Conservation (phyloP, 2,113 vertebrate genomes). For the Crotalus tigris region DNA sequence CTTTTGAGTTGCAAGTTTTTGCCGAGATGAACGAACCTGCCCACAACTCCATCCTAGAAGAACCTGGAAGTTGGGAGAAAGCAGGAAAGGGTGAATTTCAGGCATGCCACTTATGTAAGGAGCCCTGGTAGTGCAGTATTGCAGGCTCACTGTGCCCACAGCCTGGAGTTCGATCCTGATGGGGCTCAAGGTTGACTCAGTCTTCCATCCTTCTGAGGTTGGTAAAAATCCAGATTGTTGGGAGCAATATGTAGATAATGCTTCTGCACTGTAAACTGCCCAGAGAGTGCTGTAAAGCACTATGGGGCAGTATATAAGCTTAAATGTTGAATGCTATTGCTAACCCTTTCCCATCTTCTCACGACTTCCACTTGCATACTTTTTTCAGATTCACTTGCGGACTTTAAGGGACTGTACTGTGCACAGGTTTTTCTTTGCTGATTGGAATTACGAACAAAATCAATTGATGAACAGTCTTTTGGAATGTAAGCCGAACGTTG, state of each 20-base stretch:
- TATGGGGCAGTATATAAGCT: not conserved
- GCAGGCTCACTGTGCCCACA: not conserved
- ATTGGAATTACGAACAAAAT: not conserved
- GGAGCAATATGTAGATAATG: not conserved
- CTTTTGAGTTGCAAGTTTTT: not conserved
- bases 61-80: not conserved
- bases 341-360: not conserved
- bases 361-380: not conserved
- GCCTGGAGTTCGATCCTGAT: not conserved
- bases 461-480: not conserved
- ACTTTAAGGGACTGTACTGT: not conserved
- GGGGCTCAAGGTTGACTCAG: not conserved
- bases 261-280: not conserved
- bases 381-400: not conserved
- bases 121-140: not conserved
- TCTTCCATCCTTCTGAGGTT: not conserved
- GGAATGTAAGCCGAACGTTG: not conserved
- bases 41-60: not conserved
- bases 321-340: not conserved
- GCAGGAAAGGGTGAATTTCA: not conserved
- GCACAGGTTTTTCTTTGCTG: not conserved
- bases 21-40: not conserved
- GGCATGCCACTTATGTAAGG: not conserved
- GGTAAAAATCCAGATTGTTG: not conserved
- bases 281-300: not conserved